Conservation (phyloP, 2,797 vertebrate genomes). For the Heliangelus exortis region DNA sequence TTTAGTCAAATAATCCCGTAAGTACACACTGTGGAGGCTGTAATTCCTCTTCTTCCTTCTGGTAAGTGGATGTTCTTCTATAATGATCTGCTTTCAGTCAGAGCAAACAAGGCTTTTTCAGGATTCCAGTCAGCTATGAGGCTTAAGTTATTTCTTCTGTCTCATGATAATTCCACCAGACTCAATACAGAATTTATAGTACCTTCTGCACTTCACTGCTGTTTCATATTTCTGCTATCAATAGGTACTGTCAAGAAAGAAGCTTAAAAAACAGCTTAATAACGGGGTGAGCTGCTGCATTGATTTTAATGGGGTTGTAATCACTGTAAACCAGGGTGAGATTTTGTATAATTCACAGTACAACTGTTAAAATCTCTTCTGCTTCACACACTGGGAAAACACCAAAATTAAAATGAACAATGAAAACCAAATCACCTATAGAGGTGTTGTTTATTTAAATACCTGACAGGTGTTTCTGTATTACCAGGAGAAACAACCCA, state of each 20-base stretch:
- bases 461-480: background rate
- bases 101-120: background rate
- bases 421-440: background rate
- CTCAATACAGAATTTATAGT: background rate
- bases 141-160: background rate
- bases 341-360: background rate
- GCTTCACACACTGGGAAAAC: background rate
- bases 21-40: background rate
- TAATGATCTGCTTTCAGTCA: background rate
- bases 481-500: background rate
- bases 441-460: background rate
- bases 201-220: background rate
- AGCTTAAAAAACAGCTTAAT: background rate
- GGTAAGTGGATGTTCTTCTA: constrained; percentile 2
- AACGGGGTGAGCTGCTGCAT: background rate
- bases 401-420: background rate
- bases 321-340: background rate
- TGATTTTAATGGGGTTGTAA: background rate
- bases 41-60: constrained; percentile 1
- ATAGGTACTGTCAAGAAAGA: background rate
- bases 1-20: constrained; percentile 4
- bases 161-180: background rate
- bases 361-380: background rate
- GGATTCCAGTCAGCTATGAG: background rate
- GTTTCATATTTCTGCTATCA: background rate